Percentiles rank a stretch among this genome's conserved stretches.
Conservation (phyloP, 2,888 invertebrate species). For the Drosophila borborema region DNA sequence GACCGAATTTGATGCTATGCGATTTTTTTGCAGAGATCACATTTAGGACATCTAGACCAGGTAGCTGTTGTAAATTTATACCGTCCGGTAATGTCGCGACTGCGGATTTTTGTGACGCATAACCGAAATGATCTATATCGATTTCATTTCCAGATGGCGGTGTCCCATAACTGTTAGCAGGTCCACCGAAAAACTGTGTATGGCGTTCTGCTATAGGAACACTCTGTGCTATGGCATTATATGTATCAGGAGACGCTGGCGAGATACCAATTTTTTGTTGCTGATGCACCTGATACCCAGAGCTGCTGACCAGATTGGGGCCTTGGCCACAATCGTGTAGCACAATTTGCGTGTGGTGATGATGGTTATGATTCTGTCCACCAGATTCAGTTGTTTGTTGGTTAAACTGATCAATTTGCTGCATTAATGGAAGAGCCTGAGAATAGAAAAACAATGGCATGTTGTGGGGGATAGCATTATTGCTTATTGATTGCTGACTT, state of each 20-base stretch:
- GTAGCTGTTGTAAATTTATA: constrained; percentile 72
- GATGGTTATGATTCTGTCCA: constrained; percentile 53
- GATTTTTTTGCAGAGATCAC: constrained; percentile 84
- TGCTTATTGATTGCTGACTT: constrained; percentile 61
- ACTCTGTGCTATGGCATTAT: constrained; percentile 78
- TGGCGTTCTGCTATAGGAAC: constrained; percentile 81
- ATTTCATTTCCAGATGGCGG: constrained; percentile 79
- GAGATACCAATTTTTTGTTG: constrained; percentile 54
- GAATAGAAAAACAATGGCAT: constrained; percentile 70
- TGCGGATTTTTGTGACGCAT: constrained; percentile 81
- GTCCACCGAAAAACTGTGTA: constrained; percentile 72
- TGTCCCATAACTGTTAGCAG: constrained; percentile 75
- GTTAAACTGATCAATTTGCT: constrained; percentile 76
- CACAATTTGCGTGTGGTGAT: constrained; percentile 55
- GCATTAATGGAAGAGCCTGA: constrained; percentile 76
- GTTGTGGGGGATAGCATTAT: constrained; percentile 71
- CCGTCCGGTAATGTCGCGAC: constrained; percentile 76
- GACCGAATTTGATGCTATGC: constrained; percentile 83
- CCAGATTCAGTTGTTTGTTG: constrained; percentile 49
- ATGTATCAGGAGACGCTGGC: constrained; percentile 57
- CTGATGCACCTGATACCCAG: constrained; percentile 67
- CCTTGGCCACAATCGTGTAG: constrained; percentile 84
- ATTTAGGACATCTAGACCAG: constrained; percentile 82
- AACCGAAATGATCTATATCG: constrained; percentile 77
- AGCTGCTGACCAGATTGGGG: constrained; percentile 81